Evolutionary conservation across 1,140 invertebrate genomes (phyloP).

Genomic region (Aphelinus certus): DNA sequence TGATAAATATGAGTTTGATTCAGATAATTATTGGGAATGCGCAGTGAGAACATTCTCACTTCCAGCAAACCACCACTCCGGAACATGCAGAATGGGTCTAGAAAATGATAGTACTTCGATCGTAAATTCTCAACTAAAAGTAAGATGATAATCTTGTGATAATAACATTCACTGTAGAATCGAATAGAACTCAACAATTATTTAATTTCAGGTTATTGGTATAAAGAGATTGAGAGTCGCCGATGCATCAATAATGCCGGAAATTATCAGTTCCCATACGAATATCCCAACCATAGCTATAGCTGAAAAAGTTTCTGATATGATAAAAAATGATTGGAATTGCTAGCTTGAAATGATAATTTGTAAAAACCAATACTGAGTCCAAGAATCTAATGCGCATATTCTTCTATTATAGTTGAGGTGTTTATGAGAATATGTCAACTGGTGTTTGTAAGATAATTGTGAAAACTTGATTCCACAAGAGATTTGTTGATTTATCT

Average conservation of each 20-base stretch:
- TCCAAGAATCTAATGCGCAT: too few species aligned
- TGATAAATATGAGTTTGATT: constrained; percentile 68
- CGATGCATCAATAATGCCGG: constrained; percentile 16
- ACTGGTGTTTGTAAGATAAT: too few species aligned
- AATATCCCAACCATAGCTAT: constrained; percentile 16
- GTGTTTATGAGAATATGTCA: too few species aligned
- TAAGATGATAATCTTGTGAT: not conserved
- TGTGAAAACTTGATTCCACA: too few species aligned
- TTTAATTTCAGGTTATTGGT: constrained; percentile 46
- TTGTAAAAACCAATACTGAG: too few species aligned
- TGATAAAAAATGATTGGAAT: constrained; percentile 2
- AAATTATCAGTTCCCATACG: not conserved
- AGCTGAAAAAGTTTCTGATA: constrained; percentile 20
- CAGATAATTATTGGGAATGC: constrained; percentile 71
- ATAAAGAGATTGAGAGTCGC: constrained; percentile 10
- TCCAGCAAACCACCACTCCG: constrained; percentile 70
- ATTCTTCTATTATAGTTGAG: too few species aligned
- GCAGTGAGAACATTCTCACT: constrained; percentile 67
- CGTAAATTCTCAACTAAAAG: constrained; percentile 65
- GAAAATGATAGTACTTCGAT: constrained; percentile 65
- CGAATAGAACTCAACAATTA: not conserved
- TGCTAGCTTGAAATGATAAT: too few species aligned
- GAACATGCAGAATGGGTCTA: constrained; percentile 70
- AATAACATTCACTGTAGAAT: not conserved
- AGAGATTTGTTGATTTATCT: too few species aligned